phyloP scores from a whole-genome alignment of 2,888 invertebrate genomes.

The Cotesia congregata region DNA sequence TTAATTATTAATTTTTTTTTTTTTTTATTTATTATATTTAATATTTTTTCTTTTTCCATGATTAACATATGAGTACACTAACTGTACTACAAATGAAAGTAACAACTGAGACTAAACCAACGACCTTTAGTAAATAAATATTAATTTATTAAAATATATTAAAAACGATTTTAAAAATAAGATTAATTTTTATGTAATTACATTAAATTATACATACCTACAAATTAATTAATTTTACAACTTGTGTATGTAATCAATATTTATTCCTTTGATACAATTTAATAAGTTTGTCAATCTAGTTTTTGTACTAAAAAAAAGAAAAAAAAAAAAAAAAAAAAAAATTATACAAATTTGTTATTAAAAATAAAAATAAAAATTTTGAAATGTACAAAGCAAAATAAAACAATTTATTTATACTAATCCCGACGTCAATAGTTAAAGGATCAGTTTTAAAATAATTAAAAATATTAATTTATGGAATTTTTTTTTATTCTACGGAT shows the following conservation, averaged over 20 bases:
- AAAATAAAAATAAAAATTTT: constrained; percentile 6
- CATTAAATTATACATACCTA: no score
- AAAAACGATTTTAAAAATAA: neutral
- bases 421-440: neutral
- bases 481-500: constrained; percentile 3
- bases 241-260: neutral
- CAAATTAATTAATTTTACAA: no score
- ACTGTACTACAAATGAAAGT: neutral
- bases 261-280: constrained; percentile 1
- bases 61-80: neutral
- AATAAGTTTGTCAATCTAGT: constrained; percentile 8
- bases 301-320: neutral
- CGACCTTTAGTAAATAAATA: neutral
- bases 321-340: neutral
- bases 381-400: neutral
- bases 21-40: constrained; percentile 11
- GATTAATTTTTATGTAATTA: no score
- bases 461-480: neutral
- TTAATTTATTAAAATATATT: neutral
- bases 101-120: neutral
- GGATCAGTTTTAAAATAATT: neutral
- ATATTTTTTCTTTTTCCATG: constrained; percentile 3
- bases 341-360: constrained; percentile 14
- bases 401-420: neutral
- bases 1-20: neutral